Evolutionary conservation across 30 jellyfish, hydroid and myxozoan genomes (phyloP).

Genomic region (Morbakka virulenta): DNA sequence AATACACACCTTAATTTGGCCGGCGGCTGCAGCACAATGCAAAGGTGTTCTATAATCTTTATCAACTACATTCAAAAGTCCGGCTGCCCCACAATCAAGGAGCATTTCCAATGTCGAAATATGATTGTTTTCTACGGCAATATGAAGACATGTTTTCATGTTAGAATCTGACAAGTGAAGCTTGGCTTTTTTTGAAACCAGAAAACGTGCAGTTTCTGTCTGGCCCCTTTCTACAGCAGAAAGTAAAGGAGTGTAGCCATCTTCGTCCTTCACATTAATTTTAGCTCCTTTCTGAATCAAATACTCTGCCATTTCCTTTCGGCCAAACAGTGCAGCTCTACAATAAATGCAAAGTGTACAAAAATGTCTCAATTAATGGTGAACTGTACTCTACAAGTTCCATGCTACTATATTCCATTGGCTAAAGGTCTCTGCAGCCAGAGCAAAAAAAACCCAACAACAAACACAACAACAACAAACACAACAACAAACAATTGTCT

Average conservation of each 20-base stretch:
- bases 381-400: background rate
- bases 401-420: background rate
- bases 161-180: conserved; percentile 54
- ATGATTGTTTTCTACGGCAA: conserved; percentile 78
- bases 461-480: no score
- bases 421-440: background rate
- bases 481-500: no score
- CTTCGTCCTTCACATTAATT: conserved; percentile 66
- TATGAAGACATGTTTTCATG: conserved; percentile 72
- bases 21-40: conserved; percentile 86
- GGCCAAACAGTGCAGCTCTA: conserved; percentile 90
- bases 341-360: background rate
- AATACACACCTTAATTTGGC: conserved; percentile 59
- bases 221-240: conserved; percentile 96
- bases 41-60: conserved; percentile 84
- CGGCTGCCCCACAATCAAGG: conserved; percentile 57
- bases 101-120: conserved; percentile 47
- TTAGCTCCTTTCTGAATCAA: conserved; percentile 73
- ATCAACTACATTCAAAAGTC: conserved; percentile 67
- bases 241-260: conserved; percentile 86
- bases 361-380: background rate
- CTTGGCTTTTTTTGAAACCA: conserved; percentile 61
- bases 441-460: background rate
- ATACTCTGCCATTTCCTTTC: conserved; percentile 38
- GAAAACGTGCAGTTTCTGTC: conserved; percentile 63